Evolutionary conservation across 2,797 vertebrate genomes (phyloP).

Genomic region (Philypnodon macrostomus): DNA sequence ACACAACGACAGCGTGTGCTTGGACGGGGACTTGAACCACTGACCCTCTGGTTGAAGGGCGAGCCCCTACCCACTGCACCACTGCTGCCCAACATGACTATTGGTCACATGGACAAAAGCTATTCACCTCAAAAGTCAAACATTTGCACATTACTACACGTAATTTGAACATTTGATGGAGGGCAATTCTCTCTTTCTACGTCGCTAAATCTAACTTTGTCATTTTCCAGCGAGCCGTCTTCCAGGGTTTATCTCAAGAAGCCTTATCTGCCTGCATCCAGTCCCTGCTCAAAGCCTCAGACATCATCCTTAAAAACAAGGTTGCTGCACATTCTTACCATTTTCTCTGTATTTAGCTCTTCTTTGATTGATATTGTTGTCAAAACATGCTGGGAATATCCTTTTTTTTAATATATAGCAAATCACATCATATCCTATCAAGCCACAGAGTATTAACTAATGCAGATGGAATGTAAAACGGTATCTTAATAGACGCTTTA

Average conservation of each 20-base stretch:
- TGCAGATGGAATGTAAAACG: conserved; percentile 45
- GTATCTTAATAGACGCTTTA: conserved; percentile 50
- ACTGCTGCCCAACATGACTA: too few relatives aligned
- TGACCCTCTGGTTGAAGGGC: too few relatives aligned
- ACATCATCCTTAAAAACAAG: conserved; percentile 95
- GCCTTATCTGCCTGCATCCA: conserved; percentile 95
- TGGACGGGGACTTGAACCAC: too few relatives aligned
- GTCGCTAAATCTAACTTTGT: conserved; percentile 44
- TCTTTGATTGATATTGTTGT: conserved; percentile 20
- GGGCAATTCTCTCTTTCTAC: conserved; percentile 15
- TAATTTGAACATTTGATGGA: conserved; percentile 7
- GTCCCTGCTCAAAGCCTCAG: conserved; percentile 90
- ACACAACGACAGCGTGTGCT: too few relatives aligned
- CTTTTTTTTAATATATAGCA: conserved; percentile 29
- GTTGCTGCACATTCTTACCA: conserved; percentile 70
- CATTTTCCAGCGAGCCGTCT: conserved; percentile 87
- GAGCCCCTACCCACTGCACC: too few relatives aligned
- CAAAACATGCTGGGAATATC: conserved; percentile 21
- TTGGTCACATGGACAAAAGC: too few relatives aligned
- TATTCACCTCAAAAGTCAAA: too few relatives aligned
- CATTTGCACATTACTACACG: too few relatives aligned
- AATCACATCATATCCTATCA: conserved; percentile 21
- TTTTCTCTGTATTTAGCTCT: conserved; percentile 19
- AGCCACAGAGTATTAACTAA: conserved; percentile 36
- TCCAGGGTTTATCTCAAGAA: conserved; percentile 97